Percentiles rank a stretch among this genome's conserved stretches.
phyloP scores from a whole-genome alignment of 1,140 invertebrate genomes.

The Ceratina calcarata region DNA sequence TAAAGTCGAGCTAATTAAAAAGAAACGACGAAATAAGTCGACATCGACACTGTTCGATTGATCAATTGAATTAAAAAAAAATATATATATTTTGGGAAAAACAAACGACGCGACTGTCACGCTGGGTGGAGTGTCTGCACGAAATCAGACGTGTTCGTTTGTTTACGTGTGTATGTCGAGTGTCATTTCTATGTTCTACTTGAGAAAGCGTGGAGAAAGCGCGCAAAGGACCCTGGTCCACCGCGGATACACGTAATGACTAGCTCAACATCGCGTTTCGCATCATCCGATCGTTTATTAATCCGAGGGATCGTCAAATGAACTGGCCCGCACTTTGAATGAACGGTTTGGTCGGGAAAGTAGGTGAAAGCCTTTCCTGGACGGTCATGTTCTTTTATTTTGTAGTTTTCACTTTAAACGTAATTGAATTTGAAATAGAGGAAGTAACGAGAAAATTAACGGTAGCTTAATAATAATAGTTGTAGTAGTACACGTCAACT shows the following conservation, averaged over 20 bases:
- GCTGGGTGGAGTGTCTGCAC: no score
- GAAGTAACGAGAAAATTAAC: not conserved
- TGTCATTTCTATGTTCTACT: no score
- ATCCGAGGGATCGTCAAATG: conserved; percentile 13
- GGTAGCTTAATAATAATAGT: not conserved
- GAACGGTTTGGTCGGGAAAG: conserved; percentile 61
- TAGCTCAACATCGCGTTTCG: conserved; percentile 68
- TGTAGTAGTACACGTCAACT: not conserved
- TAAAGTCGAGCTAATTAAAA: not conserved
- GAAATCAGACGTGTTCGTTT: no score
- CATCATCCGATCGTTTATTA: conserved; percentile 13
- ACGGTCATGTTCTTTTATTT: conserved; percentile 60
- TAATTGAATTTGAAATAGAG: not conserved
- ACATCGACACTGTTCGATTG: conserved; percentile 20
- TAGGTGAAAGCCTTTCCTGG: conserved; percentile 61
- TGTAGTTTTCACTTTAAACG: not conserved
- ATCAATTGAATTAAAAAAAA: conserved; percentile 46
- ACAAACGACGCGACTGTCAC: conserved; percentile 32
- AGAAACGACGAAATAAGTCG: not conserved
- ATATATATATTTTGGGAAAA: not conserved
- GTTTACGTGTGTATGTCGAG: no score
- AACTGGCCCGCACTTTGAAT: conserved; percentile 37
- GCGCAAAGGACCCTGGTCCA: conserved; percentile 65
- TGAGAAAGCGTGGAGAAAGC: conserved; percentile 7
- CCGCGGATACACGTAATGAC: conserved; percentile 61